Conservation (phyloP, 2,113 vertebrate genomes). For the Scomber colias region DNA sequence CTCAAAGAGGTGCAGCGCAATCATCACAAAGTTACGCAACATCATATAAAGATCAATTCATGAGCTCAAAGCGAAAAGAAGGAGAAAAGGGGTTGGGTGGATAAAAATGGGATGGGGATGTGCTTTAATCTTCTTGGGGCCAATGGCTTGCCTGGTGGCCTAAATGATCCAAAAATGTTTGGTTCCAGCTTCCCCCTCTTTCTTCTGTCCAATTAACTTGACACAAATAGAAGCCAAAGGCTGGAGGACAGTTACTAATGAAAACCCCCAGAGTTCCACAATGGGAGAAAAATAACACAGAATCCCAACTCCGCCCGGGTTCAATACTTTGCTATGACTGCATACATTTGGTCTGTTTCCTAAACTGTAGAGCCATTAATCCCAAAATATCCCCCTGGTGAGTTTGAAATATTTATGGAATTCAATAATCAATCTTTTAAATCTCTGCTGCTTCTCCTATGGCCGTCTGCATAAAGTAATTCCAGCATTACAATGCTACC, state of each 20-base stretch:
- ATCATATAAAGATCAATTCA: slow-evolving; percentile 72
- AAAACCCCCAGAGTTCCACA: slow-evolving; percentile 59
- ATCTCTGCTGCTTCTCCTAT: slow-evolving; percentile 48
- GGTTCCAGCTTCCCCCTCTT: slow-evolving; percentile 27
- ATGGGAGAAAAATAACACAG: slow-evolving; percentile 54
- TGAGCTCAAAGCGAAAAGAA: slow-evolving; percentile 60
- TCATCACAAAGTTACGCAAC: slow-evolving; percentile 76
- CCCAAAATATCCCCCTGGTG: slow-evolving; percentile 20
- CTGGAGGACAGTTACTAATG: slow-evolving; percentile 58
- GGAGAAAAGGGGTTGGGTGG: slow-evolving; percentile 23
- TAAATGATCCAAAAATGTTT: slow-evolving; percentile 58
- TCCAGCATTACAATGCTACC: slow-evolving; percentile 57
- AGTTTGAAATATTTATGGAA: slow-evolving; percentile 62
- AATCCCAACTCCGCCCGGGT: slow-evolving; percentile 4
- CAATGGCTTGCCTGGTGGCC: slow-evolving; percentile 62
- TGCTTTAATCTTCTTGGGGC: slow-evolving; percentile 65
- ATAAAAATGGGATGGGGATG: slow-evolving; percentile 51
- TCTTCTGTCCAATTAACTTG: slow-evolving; percentile 71
- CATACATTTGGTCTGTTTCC: slow-evolving; percentile 22
- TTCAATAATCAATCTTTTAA: slow-evolving; percentile 68
- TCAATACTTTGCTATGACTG: slow-evolving; percentile 37
- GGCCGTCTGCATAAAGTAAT: slow-evolving; percentile 44
- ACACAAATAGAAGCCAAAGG: slow-evolving; percentile 65
- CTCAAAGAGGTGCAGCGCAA: slow-evolving; percentile 73
- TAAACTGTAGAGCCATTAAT: slow-evolving; percentile 42